Evolutionary conservation across 1,140 invertebrate species (phyloP).

Genomic region (Lysiphlebus fabarum): DNA sequence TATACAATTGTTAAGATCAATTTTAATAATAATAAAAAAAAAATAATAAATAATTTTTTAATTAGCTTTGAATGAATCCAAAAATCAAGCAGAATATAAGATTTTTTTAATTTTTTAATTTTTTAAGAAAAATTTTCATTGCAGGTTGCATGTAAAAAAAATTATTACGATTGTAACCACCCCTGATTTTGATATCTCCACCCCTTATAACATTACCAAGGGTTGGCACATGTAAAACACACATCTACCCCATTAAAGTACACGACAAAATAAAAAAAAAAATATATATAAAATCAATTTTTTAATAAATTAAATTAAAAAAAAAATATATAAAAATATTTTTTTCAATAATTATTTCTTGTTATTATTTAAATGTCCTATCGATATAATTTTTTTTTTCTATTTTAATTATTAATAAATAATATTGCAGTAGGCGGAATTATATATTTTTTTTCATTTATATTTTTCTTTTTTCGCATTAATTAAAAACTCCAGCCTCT

Average conservation of each 20-base stretch:
- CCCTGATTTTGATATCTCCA: conserved; percentile 37
- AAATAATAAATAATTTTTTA: too few species aligned
- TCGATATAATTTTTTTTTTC: too few species aligned
- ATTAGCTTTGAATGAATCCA: not conserved
- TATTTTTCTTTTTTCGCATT: conserved; percentile 39
- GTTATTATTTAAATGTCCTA: too few species aligned
- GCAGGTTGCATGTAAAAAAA: conserved; percentile 24
- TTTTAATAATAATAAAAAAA: not conserved
- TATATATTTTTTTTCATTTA: conserved; percentile 18
- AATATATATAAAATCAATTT: not conserved
- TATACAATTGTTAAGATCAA: not conserved
- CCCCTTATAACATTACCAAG: conserved; percentile 30
- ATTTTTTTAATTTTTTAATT: too few species aligned
- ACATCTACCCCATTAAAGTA: conserved; percentile 40
- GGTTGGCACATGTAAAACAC: conserved; percentile 39
- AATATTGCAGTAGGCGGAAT: conserved; percentile 17
- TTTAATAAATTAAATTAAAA: not conserved
- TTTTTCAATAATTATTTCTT: too few species aligned
- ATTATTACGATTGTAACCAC: conserved; percentile 41
- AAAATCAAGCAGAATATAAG: conserved; percentile 13
- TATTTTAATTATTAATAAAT: not conserved
- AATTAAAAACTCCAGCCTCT: conserved; percentile 54
- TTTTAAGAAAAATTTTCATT: conserved; percentile 11
- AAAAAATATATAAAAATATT: not conserved
- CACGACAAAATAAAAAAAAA: conserved; percentile 31